phyloP scores from a whole-genome alignment of 2,797 vertebrate genomes.

The Oceanodroma leucorhoa region DNA sequence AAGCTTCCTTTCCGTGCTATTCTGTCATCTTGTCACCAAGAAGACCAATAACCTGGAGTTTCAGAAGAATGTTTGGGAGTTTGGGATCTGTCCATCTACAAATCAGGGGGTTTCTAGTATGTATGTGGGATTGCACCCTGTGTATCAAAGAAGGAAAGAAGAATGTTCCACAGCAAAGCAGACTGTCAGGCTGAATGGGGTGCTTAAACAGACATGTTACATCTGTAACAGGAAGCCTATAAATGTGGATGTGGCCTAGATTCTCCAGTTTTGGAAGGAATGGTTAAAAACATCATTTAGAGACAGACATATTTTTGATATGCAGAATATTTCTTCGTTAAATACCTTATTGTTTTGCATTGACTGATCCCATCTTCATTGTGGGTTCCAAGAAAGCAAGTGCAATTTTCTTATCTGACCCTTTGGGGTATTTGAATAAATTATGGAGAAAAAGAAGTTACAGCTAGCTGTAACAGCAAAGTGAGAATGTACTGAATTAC shows the following conservation, averaged over 20 bases:
- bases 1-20: not conserved
- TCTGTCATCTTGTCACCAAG: not conserved
- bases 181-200: not conserved
- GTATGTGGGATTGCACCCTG: not conserved
- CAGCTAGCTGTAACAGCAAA: not conserved
- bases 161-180: not conserved
- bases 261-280: not conserved
- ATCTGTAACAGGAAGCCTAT: not conserved
- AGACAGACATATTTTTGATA: not conserved
- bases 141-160: not conserved
- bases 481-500: conserved; percentile 16
- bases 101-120: not conserved
- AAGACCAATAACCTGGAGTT: not conserved
- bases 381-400: conserved; percentile 8
- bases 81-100: not conserved
- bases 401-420: conserved; percentile 4
- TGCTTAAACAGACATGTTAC: not conserved
- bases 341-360: not conserved
- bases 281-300: not conserved
- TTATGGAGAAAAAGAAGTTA: not conserved
- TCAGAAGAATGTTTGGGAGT: not conserved
- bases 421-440: conserved; percentile 27
- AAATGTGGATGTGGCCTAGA: not conserved
- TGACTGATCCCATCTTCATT: not conserved
- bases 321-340: not conserved